Conservation (phyloP, 2,113 vertebrate species). For the Myiopsitta monachus region DNA sequence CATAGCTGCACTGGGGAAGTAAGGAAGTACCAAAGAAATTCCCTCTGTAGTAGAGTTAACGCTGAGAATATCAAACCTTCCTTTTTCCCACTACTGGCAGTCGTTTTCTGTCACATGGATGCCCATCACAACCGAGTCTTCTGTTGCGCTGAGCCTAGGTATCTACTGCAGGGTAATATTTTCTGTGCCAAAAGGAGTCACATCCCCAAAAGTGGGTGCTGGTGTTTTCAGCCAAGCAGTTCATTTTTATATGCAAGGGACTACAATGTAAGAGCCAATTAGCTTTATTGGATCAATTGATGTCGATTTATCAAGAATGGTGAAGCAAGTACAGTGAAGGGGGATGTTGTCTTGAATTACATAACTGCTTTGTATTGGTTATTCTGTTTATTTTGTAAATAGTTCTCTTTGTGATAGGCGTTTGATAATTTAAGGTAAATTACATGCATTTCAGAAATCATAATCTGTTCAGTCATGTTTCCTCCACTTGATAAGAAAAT, state of each 20-base stretch:
- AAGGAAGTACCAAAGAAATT: neutral
- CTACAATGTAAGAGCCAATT: neutral
- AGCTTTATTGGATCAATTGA: neutral
- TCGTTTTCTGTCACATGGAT: neutral
- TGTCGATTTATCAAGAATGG: neutral
- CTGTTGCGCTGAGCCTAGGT: neutral
- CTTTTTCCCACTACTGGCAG: neutral
- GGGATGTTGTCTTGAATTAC: neutral
- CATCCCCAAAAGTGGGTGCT: neutral
- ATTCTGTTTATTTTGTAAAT: neutral
- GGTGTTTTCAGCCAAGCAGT: neutral
- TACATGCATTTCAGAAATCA: neutral
- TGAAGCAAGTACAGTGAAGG: neutral
- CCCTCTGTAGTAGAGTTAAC: neutral
- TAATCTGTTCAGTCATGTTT: neutral
- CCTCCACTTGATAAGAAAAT: neutral
- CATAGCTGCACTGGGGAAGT: neutral
- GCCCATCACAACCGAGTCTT: neutral
- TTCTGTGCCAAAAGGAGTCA: neutral
- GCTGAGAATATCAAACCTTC: neutral
- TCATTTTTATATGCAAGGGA: neutral
- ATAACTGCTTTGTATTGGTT: neutral
- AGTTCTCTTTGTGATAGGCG: neutral
- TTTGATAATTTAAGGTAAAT: slow-evolving; percentile 16
- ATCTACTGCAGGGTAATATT: neutral